Conservation (phyloP, 2,888 invertebrate genomes). For the Andrena trimmerana region DNA sequence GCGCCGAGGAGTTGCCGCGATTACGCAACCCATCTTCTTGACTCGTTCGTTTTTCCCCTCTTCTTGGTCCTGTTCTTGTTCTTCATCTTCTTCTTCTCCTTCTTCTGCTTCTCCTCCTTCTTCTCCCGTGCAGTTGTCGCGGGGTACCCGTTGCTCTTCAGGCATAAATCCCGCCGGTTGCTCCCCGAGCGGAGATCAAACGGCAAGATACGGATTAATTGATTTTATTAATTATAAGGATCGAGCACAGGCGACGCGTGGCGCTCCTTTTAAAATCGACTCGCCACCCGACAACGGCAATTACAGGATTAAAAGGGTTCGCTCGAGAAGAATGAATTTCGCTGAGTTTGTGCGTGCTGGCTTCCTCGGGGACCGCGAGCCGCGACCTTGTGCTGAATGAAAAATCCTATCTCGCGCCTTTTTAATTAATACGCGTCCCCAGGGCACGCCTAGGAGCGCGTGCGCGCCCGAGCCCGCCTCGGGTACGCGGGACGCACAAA, state of each 20-base stretch:
- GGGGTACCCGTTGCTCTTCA: neutral
- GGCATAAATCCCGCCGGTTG: slow-evolving; percentile 44
- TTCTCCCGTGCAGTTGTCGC: neutral
- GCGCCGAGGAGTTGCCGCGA: slow-evolving; percentile 74
- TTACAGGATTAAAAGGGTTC: slow-evolving; percentile 17
- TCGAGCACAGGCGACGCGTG: slow-evolving; percentile 31
- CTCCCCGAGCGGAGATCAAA: slow-evolving; percentile 26
- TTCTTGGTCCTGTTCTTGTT: slow-evolving; percentile 30
- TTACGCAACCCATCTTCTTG: slow-evolving; percentile 77
- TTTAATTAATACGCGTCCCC: slow-evolving; percentile 53
- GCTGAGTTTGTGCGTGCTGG: neutral
- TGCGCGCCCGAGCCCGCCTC: neutral
- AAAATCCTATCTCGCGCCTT: slow-evolving; percentile 21
- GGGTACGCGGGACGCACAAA: slow-evolving; percentile 39
- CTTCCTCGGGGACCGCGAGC: neutral
- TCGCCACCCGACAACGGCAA: neutral
- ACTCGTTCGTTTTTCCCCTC: slow-evolving; percentile 63
- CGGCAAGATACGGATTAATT: slow-evolving; percentile 49
- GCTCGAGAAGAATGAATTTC: neutral
- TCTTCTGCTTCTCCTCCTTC: slow-evolving; percentile 11
- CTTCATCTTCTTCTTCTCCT: slow-evolving; percentile 13
- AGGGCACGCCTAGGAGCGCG: slow-evolving; percentile 7
- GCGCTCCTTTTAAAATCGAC: slow-evolving; percentile 26
- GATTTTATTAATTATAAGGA: slow-evolving; percentile 56
- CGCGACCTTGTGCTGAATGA: slow-evolving; percentile 32